Evolutionary conservation across 2,113 vertebrate genomes (phyloP).

Genomic region (Spermophilus dauricus): DNA sequence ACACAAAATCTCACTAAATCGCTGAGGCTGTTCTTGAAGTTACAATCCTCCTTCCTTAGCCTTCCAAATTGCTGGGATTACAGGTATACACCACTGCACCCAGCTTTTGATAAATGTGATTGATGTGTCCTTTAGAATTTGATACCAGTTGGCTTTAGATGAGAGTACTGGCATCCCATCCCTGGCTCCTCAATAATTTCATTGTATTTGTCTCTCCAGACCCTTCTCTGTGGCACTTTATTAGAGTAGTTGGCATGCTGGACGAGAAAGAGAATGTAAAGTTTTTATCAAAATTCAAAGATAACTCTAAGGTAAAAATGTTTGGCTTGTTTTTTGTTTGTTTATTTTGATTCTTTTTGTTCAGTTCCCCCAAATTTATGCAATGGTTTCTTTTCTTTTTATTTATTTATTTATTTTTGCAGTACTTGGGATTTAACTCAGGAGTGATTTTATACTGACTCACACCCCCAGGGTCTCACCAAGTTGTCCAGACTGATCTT

Average conservation of each 20-base stretch:
- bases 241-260: background rate
- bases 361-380: background rate
- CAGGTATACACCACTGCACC: too few relatives aligned
- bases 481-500: background rate
- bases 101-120: background rate
- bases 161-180: background rate
- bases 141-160: background rate
- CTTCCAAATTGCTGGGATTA: too few relatives aligned
- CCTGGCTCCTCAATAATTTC: background rate
- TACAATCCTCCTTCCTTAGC: too few relatives aligned
- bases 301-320: background rate
- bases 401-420: background rate
- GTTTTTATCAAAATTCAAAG: background rate
- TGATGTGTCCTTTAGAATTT: background rate
- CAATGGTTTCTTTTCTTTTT: background rate
- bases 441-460: background rate
- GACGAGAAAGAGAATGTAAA: background rate
- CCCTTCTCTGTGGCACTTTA: background rate
- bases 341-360: background rate
- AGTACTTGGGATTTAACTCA: background rate
- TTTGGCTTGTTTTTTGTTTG: conserved; percentile 1
- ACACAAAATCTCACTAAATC: too few relatives aligned
- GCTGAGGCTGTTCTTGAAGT: too few relatives aligned
- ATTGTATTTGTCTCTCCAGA: background rate
- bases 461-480: background rate